phyloP scores from a whole-genome alignment of 2,113 vertebrate genomes.

The Trinectes maculatus region DNA sequence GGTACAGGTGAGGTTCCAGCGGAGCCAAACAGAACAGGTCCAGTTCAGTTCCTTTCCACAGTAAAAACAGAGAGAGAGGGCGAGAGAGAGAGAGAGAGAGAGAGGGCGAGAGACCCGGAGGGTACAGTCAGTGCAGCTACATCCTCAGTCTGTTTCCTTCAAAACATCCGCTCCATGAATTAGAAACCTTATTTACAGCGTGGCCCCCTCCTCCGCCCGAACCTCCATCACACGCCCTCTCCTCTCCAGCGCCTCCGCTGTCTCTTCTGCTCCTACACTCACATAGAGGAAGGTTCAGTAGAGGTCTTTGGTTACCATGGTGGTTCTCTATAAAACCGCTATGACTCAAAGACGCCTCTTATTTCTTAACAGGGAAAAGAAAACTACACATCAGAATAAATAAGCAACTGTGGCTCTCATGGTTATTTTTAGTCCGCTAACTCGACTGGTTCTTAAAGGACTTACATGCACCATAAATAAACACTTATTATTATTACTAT shows the following conservation, averaged over 20 bases:
- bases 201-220: slow-evolving; percentile 13
- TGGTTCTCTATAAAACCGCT: slow-evolving; percentile 56
- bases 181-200: slow-evolving; percentile 79
- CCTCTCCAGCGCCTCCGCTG: slow-evolving; percentile 14
- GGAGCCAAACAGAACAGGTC: slow-evolving; percentile 63
- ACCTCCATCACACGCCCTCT: slow-evolving; percentile 20
- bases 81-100: slow-evolving; percentile 19
- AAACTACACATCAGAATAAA: slow-evolving; percentile 59
- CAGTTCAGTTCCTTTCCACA: slow-evolving; percentile 66
- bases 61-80: slow-evolving; percentile 33
- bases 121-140: slow-evolving; percentile 67
- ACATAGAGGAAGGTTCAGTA: slow-evolving; percentile 52
- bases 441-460: slow-evolving; percentile 26
- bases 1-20: slow-evolving; percentile 66
- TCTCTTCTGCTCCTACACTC: slow-evolving; percentile 44
- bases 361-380: slow-evolving; percentile 39
- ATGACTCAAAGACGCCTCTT: slow-evolving; percentile 65
- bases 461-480: slow-evolving; percentile 29
- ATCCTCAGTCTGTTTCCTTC: slow-evolving; percentile 82
- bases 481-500: not conserved
- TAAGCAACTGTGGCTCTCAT: slow-evolving; percentile 46
- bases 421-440: slow-evolving; percentile 59
- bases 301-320: slow-evolving; percentile 56
- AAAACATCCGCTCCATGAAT: slow-evolving; percentile 87
- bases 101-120: slow-evolving; percentile 36